Base-by-base conservation (phyloP, 2,888 invertebrate genomes). In the Agrochola macilenta region DNA sequence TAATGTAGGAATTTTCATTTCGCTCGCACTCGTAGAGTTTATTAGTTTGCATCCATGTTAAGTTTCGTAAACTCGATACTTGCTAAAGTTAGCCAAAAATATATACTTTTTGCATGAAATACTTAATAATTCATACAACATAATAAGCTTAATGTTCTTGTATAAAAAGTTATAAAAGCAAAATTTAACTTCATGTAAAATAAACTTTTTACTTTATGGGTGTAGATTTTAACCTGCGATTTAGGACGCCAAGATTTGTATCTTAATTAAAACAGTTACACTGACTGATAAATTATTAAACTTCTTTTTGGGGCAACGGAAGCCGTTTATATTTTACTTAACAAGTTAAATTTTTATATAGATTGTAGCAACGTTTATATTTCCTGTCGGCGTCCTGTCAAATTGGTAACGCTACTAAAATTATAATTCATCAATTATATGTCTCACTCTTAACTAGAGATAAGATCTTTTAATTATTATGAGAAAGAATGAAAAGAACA, bases 221-320 rank as follows among this genome's bases (percentile, higher is more conserved):
- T 60, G 20, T 54, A 70, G 64, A 77, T 70, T 63, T 57, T 14
- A 5, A 60, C 1, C 12, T 2, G 11, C 39, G 69, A 80, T 82
- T 70, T 82, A 78, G 46, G 26, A 26, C 35, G 49, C 26, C 12
- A 26, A 82, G 78, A 82, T 81, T 26, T 39, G 0, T 49, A 82
- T 81, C 80, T 61, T 57, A 57, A 61, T 57, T 57, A 71, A 70
- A 46, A 80, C 78, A 70, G 78, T 70, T 82, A 76, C 30, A 57
- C n/a, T 54, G 35, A 17, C 30, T 30, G 9, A 1, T 57, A 12
- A 39, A 52, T 20, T 52, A 69, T 58, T 57, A n/a, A 39, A 60
- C n/a, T 58, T 49, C 9, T 39, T 39, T 81, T 74, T 61, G 4
- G 39, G n/a, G 49, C 58, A 52, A 74, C 74, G 84, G 84, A 74